Evolutionary conservation across 1,140 invertebrate genomes (phyloP).

Genomic region (Caenorhabditis remanei): DNA sequence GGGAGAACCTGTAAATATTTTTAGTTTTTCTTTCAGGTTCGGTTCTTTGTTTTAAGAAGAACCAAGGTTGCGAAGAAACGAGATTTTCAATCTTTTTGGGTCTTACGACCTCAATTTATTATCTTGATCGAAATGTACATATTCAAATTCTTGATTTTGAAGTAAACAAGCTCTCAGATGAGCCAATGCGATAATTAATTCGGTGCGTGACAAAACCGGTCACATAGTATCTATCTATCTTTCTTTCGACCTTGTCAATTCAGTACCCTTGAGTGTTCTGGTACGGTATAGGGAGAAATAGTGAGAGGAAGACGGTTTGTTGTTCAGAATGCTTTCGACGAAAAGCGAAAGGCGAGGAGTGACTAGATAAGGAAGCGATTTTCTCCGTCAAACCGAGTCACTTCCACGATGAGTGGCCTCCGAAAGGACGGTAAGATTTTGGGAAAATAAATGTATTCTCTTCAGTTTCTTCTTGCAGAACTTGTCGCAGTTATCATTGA

Average conservation of each 20-base stretch:
- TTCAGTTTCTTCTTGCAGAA: not conserved
- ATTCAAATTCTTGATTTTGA: not conserved
- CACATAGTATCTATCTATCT: not conserved
- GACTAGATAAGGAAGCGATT: slow-evolving; percentile 19
- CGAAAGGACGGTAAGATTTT: slow-evolving; percentile 4
- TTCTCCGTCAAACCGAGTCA: not conserved
- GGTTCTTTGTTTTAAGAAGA: too few species aligned
- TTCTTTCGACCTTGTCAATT: not conserved
- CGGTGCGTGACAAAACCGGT: slow-evolving; percentile 41
- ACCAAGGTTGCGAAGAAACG: too few species aligned
- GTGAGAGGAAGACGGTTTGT: not conserved
- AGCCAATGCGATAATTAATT: not conserved
- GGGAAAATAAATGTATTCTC: not conserved
- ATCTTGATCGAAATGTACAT: not conserved
- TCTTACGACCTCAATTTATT: not conserved
- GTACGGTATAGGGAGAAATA: slow-evolving; percentile 11
- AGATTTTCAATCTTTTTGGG: too few species aligned
- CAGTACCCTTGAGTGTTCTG: not conserved
- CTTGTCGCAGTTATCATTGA: slow-evolving; percentile 8
- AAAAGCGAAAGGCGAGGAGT: slow-evolving; percentile 38
- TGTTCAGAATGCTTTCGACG: slow-evolving; percentile 21
- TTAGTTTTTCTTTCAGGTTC: too few species aligned
- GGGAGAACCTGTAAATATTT: too few species aligned
- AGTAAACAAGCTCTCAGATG: slow-evolving; percentile 13
- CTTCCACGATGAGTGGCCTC: slow-evolving; percentile 3